Base-by-base conservation (phyloP, 2,113 vertebrate species). In the Vimba vimba region DNA sequence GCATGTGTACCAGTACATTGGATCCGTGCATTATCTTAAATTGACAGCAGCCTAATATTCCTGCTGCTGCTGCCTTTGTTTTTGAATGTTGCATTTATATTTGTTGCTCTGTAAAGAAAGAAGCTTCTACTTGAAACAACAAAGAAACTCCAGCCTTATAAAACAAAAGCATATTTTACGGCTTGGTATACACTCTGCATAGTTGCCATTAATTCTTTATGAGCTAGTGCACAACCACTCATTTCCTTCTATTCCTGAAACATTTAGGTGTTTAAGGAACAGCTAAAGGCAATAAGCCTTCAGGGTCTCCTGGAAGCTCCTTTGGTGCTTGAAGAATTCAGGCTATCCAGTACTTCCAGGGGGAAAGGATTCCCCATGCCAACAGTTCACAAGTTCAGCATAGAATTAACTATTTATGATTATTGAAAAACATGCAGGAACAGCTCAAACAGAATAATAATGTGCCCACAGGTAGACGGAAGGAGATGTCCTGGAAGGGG, bases 321-420 rank as follows among this genome's bases (percentile, higher is more conserved):
- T 36, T 21, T 68, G 64, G 23, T 8, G 23, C 68, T 85, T 27
- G 9, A 59, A 66, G 59, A 62, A 45, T 36, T 69, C 2, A 69
- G n/a, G 60, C 79, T 62, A 66, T 85, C 45, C 84, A 36, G 27
- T 6, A 69, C 39, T 17, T 23, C 75, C 79, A 15, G 19, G 45
- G 43, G n/a, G 30, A 23, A 79, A 57, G 52, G 55, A 33, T 84
- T 73, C 36, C 55, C 86, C 60, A 74, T 73, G 57, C 80, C 83
- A 55, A 43, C 55, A 25, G 91, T 92, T 93, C 92, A 92, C 86
- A 91, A 92, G 90, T 93, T 94, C 91, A 92, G 76, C 55, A 64
- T 19, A 57, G 83, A 86, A 93, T 93, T 25, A 92, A 93, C 86
- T 90, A 93, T 94, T 94, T 89, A 94, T 92, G 89, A 92, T 84